Percentiles rank a stretch among this genome's conserved stretches.
phyloP scores from a whole-genome alignment of 2,113 vertebrate species.

The Gymnorhina tibicen region DNA sequence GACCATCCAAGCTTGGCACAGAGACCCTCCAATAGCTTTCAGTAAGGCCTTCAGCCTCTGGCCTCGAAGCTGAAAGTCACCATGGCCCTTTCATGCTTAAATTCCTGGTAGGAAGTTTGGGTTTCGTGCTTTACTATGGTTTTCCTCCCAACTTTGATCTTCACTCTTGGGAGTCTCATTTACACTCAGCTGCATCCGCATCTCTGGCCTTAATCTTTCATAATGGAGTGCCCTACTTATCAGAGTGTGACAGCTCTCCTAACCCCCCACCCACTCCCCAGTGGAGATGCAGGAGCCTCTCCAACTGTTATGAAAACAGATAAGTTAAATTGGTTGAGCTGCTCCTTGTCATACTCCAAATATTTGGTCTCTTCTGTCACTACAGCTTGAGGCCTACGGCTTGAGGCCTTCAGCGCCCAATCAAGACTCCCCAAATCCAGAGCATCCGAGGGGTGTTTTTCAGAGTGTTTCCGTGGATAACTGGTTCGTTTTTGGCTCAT shows the following conservation, averaged over 20 bases:
- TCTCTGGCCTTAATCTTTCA: conserved; percentile 48
- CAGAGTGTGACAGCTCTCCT: conserved; percentile 30
- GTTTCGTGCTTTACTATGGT: conserved; percentile 10
- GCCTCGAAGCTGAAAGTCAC: neutral
- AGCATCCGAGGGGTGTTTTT: neutral
- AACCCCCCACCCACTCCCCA: conserved; percentile 36
- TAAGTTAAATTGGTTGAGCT: neutral
- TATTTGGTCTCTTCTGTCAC: conserved; percentile 4
- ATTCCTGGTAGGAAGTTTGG: conserved; percentile 43
- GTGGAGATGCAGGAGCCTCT: neutral
- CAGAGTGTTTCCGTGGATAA: neutral
- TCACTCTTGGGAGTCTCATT: conserved; percentile 45
- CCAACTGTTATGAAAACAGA: conserved; percentile 4
- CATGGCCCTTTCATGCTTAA: neutral
- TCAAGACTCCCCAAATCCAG: accelerated
- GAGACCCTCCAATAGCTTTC: neutral
- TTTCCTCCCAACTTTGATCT: conserved; percentile 44
- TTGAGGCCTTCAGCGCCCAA: neutral
- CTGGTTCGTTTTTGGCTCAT: neutral
- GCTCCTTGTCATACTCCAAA: neutral
- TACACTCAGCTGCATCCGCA: conserved; percentile 9
- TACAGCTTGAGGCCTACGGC: neutral
- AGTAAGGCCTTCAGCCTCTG: neutral
- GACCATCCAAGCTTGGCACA: neutral
- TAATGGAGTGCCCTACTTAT: conserved; percentile 34